Percentiles rank a stretch among this genome's conserved stretches.
Evolutionary conservation across 1,140 invertebrate species (phyloP).

Genomic region (Leptonema lineaticorne): DNA sequence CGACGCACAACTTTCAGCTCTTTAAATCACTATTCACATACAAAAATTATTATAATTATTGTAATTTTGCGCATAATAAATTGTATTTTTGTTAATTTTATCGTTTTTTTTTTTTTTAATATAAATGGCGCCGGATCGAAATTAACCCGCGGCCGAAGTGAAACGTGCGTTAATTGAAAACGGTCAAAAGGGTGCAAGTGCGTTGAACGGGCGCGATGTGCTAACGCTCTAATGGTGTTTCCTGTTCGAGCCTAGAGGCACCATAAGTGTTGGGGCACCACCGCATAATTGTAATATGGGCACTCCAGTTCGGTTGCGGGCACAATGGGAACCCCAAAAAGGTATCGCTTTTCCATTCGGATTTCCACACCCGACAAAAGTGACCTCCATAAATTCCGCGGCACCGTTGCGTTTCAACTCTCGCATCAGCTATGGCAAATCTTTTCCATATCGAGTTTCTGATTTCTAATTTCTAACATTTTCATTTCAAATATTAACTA

Average conservation of each 20-base stretch:
- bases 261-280: too few relatives aligned
- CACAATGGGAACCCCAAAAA: neutral
- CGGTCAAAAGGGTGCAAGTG: neutral
- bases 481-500: too few relatives aligned
- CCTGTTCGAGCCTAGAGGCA: too few relatives aligned
- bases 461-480: too few relatives aligned
- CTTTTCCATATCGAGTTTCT: too few relatives aligned
- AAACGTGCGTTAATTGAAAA: conserved; percentile 2
- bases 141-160: too few relatives aligned
- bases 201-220: neutral
- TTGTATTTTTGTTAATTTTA: too few relatives aligned
- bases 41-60: too few relatives aligned
- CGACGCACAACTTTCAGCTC: neutral
- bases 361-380: conserved; percentile 29
- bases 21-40: too few relatives aligned
- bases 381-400: conserved; percentile 24
- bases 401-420: conserved; percentile 1
- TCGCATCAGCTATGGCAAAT: neutral
- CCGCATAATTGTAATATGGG: conserved; percentile 14
- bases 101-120: too few relatives aligned
- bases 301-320: neutral
- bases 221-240: neutral
- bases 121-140: too few relatives aligned
- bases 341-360: conserved; percentile 26
- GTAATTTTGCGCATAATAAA: too few relatives aligned